phyloP scores from a whole-genome alignment of 2,888 invertebrate species.

The Beris morrisii region DNA sequence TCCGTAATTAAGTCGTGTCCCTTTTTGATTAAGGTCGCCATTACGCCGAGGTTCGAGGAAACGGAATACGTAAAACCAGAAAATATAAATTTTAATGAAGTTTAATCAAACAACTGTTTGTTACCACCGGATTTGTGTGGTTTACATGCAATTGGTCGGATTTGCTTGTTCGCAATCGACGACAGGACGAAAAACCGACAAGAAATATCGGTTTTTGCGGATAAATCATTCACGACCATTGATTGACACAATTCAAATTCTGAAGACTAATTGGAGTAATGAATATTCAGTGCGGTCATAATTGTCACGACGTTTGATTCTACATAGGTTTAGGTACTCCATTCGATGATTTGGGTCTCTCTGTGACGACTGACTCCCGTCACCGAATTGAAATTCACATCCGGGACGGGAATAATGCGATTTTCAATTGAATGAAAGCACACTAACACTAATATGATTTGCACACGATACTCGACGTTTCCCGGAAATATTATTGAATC shows the following conservation, averaged over 20 bases:
- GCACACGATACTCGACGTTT: too few relatives aligned
- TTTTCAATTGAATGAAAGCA: too few relatives aligned
- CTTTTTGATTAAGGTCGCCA: slow-evolving; percentile 26
- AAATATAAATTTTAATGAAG: slow-evolving; percentile 25
- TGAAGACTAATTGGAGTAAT: slow-evolving; percentile 29
- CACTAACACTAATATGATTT: too few relatives aligned
- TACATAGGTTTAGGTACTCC: too few relatives aligned
- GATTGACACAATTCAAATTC: slow-evolving; percentile 31
- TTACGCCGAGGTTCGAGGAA: slow-evolving; percentile 4
- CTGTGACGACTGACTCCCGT: too few relatives aligned
- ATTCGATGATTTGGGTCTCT: too few relatives aligned
- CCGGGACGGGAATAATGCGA: too few relatives aligned
- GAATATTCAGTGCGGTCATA: slow-evolving; percentile 29
- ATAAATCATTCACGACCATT: slow-evolving; percentile 27
- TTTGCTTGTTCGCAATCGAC: neutral
- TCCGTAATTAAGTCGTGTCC: slow-evolving; percentile 19
- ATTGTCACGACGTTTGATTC: slow-evolving; percentile 18
- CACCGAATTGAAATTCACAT: neutral
- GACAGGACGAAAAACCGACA: slow-evolving; percentile 1
- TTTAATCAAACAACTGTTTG: slow-evolving; percentile 21
- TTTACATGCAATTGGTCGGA: neutral
- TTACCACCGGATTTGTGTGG: neutral
- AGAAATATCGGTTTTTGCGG: neutral
- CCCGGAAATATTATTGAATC: too few relatives aligned
- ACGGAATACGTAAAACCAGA: slow-evolving; percentile 9